Evolutionary conservation across 1,140 invertebrate species (phyloP).

Genomic region (Nasonia vitripennis): DNA sequence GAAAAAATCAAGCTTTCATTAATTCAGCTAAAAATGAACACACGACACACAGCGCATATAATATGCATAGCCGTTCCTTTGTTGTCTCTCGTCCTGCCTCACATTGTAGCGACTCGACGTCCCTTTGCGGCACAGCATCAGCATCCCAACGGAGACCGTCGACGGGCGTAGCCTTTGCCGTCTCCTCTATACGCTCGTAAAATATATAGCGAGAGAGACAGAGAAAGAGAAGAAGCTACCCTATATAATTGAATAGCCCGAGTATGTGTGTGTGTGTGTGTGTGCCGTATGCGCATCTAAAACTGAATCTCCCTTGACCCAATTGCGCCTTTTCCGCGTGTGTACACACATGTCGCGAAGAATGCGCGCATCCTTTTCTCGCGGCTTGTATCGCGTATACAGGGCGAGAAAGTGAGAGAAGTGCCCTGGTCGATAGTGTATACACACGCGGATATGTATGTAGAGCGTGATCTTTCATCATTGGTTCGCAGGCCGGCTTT

Average conservation of each 20-base stretch:
- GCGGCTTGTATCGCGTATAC: background rate
- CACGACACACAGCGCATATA: too few relatives aligned
- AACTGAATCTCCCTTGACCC: slow-evolving; percentile 47
- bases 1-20: too few relatives aligned
- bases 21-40: too few relatives aligned
- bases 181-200: background rate
- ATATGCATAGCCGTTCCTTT: too few relatives aligned
- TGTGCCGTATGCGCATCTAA: slow-evolving; percentile 17
- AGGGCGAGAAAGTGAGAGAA: background rate
- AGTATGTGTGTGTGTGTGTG: background rate
- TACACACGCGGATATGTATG: background rate
- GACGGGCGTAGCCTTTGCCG: too few relatives aligned
- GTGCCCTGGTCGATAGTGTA: background rate
- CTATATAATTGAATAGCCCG: slow-evolving; percentile 38
- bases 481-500: too few relatives aligned
- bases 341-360: background rate
- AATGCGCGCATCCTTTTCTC: slow-evolving; percentile 27
- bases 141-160: too few relatives aligned
- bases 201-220: background rate
- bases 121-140: background rate
- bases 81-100: too few relatives aligned
- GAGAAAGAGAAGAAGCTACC: too few relatives aligned
- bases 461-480: background rate
- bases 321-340: slow-evolving; percentile 33
- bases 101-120: too few relatives aligned